Conservation (phyloP, 2,888 invertebrate species). For the Perdita meconis region DNA sequence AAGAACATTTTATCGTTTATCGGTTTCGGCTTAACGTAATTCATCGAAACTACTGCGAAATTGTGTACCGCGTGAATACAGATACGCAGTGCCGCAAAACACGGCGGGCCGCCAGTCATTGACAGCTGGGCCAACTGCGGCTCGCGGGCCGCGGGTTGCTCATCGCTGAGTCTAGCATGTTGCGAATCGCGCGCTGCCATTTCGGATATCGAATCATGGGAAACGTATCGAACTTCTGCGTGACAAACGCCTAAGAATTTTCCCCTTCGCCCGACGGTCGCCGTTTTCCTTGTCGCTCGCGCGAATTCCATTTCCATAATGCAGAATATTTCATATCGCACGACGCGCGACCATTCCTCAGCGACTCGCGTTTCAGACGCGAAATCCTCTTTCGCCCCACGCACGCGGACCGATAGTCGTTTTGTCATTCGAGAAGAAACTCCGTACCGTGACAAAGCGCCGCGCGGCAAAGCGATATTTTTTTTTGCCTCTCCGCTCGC, state of each 20-base stretch:
- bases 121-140: too few species aligned
- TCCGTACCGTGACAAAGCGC: neutral
- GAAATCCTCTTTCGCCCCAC: neutral
- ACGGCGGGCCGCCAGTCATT: too few species aligned
- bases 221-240: too few species aligned
- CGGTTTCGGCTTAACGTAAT: too few species aligned
- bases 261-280: neutral
- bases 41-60: too few species aligned
- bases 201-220: too few species aligned
- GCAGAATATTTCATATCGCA: slow-evolving; percentile 25
- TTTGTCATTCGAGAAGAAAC: neutral
- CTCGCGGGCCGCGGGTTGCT: too few species aligned
- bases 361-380: slow-evolving; percentile 25
- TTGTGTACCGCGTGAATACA: too few species aligned
- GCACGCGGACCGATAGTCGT: neutral
- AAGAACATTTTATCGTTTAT: too few species aligned
- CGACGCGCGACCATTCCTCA: slow-evolving; percentile 1
- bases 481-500: neutral
- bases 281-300: slow-evolving; percentile 16
- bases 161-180: too few species aligned
- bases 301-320: slow-evolving; percentile 48
- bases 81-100: too few species aligned
- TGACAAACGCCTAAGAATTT: slow-evolving; percentile 9
- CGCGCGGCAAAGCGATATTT: neutral
- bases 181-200: too few species aligned